Conservation (phyloP, 2,888 invertebrate genomes). For the Aporophyla lueneburgensis region DNA sequence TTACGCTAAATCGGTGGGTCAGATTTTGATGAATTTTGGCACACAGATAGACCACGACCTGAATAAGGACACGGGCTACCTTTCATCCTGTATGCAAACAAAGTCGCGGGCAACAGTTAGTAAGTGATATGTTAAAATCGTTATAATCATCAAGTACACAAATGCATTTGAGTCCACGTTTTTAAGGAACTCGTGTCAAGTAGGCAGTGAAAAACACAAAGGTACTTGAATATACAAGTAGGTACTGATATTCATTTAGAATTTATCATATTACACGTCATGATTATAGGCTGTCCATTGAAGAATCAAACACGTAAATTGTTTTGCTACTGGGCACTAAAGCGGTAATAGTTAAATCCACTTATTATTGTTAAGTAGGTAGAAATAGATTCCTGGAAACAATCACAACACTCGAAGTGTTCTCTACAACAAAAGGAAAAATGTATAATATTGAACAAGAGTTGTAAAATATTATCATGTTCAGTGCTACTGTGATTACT, state of each 20-base stretch:
- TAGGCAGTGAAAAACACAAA: background rate
- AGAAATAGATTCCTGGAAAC: constrained; percentile 9
- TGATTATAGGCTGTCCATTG: background rate
- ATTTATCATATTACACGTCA: background rate
- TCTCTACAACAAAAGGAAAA: constrained; percentile 18
- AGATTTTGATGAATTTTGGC: no score
- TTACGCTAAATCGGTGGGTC: no score
- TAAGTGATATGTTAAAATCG: no score
- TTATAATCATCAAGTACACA: no score
- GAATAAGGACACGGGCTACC: no score
- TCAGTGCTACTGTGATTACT: background rate
- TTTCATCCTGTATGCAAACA: no score
- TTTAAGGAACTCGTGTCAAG: background rate
- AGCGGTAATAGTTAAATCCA: background rate
- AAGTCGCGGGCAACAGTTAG: no score
- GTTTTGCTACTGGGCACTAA: background rate
- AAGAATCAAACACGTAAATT: background rate
- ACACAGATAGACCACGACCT: no score
- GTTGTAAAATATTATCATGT: constrained; percentile 36
- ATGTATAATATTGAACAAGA: constrained; percentile 33
- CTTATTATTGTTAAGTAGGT: background rate
- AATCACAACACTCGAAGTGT: constrained; percentile 13
- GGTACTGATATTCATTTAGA: background rate
- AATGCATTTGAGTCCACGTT: no score
- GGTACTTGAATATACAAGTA: background rate